Conservation (phyloP, 2,888 invertebrate species). For the Sarcophaga carnaria region DNA sequence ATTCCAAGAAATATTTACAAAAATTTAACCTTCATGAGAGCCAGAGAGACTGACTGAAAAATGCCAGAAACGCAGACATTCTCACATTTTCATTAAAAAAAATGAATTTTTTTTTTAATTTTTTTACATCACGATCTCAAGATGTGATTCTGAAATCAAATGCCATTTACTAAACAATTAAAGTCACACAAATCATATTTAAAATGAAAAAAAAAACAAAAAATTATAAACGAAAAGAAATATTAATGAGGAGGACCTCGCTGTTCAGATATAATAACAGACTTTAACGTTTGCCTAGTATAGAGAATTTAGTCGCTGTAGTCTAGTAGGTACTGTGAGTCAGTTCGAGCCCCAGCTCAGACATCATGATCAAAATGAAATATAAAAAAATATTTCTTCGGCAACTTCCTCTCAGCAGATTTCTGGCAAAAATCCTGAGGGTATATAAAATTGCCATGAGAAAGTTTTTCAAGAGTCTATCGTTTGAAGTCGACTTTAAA, state of each 20-base stretch:
- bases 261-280: too few species aligned
- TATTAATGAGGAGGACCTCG: neutral
- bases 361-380: too few species aligned
- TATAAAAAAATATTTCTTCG: too few species aligned
- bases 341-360: too few species aligned
- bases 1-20: constrained; percentile 66
- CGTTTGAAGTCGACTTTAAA: too few species aligned
- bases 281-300: too few species aligned
- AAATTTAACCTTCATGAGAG: constrained; percentile 56
- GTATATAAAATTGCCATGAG: too few species aligned
- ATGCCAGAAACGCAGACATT: neutral
- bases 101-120: neutral
- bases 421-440: too few species aligned
- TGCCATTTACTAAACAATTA: constrained; percentile 55
- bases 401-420: too few species aligned
- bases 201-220: neutral
- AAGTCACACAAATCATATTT: constrained; percentile 49
- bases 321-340: too few species aligned
- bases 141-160: constrained; percentile 38
- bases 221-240: neutral
- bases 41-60: neutral
- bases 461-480: too few species aligned
- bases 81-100: neutral
- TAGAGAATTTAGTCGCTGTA: too few species aligned
- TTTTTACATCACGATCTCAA: constrained; percentile 45